Base-by-base conservation (phyloP, 2,888 invertebrate species). In the Diaphora mendica region DNA sequence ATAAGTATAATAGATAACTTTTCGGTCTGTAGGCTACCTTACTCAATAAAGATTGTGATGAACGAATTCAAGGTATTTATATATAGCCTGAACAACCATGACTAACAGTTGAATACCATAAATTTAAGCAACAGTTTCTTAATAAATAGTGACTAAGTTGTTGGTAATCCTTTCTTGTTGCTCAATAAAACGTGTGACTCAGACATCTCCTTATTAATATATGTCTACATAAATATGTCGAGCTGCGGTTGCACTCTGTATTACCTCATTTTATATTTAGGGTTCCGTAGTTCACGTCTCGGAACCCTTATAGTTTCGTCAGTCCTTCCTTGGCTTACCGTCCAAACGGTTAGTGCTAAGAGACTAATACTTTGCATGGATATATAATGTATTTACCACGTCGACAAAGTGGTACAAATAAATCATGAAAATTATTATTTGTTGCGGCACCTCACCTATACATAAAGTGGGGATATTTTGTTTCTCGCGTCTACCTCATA, bases 181-280 rank as follows among this genome's bases (percentile, higher is more conserved):
- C 74, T 70, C 74, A 79, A 74, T 77, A 64, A 71, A 76, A 81
- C 75, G 66, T 44, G 64, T 79, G 83, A 82, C 55, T 77, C 77
- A 81, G 48, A 72, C 70, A 71, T 76, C 69, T 68, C 71, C 69
- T 68, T 55, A 26, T 72, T 64, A 71, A 74, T 62, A 64, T 33
- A 51, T 68, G 33, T 73, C 30, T n/a, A 62, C 73, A 74, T 30
- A 35, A 17, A 44, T 20, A 44, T 51, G 65, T 26, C 30, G 2
- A 48, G 23, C 15, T 51, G 51, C 8, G 51, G 20, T 51, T 20
- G 23, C 23, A 51, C 23, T 0, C 23, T 51, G 20, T 51, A 51
- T 51, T 8, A 51, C 20, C 51, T 51, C 20, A 51, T 23, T 23
- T 51, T 5, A 51, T 23, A 8, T 51, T 48, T 20, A 39, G 39